Base-by-base conservation (phyloP, 2,888 invertebrate species). In the Sminthurinus aureus region DNA sequence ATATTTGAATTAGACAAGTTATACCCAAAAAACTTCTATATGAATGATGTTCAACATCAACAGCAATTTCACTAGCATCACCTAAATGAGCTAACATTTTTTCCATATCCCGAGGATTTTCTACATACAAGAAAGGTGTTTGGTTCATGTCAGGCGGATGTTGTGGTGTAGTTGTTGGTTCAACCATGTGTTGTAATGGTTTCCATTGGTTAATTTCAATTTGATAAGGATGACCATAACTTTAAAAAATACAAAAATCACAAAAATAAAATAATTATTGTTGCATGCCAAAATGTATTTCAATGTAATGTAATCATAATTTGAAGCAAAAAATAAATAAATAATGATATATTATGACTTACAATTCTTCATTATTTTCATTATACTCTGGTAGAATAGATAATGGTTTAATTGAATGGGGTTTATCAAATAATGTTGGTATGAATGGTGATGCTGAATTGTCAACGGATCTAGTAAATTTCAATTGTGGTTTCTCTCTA, bases 1-100 rank as follows among this genome's bases (percentile, higher is more conserved):
- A 96, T 88, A 99, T 95, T 92, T 99, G 99, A 91, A 99, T 94
- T 1, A 99, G 92, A 90, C 99, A 99, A 0, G 98, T 97, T 82
- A 99, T 94, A 0, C 99, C 99, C 92, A 95, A 95, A 90, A 95
- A 99, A 0, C 95, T 94, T 84, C 98, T 93, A 90, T 96, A 98
- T 0, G 95, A 94, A 90, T 99, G 98, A 90, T 98, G 97, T 92
- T 93, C 90, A 52, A 91, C 90, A 82, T 83, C 88, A 6, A 88
- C 86, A 6, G 85, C 88, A 3, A 88, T 82, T 81, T 87, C 87
- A 20, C 66, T 82, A 3, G 69, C 84, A 64, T 81, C 51, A 15
- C 84, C 79, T 84, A 99, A 91, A 85, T 94, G 94, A 0, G 92
- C 90, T 2, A 96, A 89, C 73, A 98, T 91, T 18, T 91, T 90